Percentiles rank a stretch among this genome's conserved stretches.
Conservation (phyloP, 2,797 vertebrate genomes). For the Peromyscus aztecus region DNA sequence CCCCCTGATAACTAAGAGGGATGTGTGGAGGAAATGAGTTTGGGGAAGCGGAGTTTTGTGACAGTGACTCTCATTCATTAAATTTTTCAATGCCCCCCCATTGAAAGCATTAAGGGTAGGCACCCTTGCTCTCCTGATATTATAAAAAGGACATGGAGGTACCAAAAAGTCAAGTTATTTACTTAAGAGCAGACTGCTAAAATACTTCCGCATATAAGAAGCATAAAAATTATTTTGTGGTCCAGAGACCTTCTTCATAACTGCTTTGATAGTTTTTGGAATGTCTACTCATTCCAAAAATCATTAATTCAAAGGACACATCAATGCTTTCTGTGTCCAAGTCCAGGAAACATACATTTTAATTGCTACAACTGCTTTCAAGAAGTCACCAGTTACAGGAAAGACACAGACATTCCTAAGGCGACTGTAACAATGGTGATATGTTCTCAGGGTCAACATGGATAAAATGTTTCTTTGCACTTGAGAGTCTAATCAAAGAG, state of each 20-base stretch:
- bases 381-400: neutral
- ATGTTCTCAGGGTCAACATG: neutral
- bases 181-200: neutral
- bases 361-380: neutral
- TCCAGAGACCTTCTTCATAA: neutral
- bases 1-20: slow-evolving; percentile 4
- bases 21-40: slow-evolving; percentile 1
- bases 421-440: neutral
- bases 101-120: neutral
- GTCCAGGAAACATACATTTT: slow-evolving; percentile 9
- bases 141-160: neutral
- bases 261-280: slow-evolving; percentile 10
- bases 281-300: neutral
- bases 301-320: slow-evolving; percentile 1
- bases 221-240: neutral
- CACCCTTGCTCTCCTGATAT: neutral
- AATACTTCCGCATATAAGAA: neutral
- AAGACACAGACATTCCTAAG: neutral
- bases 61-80: neutral
- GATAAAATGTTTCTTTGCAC: neutral
- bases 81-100: too few relatives aligned
- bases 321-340: neutral
- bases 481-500: neutral
- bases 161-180: slow-evolving; percentile 1
- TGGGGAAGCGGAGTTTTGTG: neutral